phyloP scores from a whole-genome alignment of 2,113 vertebrate species.

The Ageneiosus marmoratus region DNA sequence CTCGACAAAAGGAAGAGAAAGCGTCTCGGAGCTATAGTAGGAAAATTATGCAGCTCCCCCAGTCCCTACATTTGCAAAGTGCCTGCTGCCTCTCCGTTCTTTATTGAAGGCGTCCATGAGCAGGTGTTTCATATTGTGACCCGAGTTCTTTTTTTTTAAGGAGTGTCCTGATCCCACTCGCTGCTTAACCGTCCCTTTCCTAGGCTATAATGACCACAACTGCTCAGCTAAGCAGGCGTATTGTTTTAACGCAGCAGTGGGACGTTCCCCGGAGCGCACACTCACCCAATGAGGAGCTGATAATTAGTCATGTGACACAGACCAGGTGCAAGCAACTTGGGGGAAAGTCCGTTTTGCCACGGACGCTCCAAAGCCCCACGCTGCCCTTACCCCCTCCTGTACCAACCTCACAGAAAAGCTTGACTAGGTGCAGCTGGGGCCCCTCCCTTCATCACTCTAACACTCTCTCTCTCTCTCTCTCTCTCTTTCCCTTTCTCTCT shows the following conservation, averaged over 20 bases:
- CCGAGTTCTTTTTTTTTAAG: constrained; percentile 64
- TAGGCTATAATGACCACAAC: constrained; percentile 47
- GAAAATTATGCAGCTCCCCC: constrained; percentile 41
- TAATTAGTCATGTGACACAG: constrained; percentile 73
- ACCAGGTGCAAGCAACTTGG: constrained; percentile 73
- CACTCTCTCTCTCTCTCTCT: constrained; percentile 33
- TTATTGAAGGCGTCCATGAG: constrained; percentile 66
- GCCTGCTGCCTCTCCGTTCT: constrained; percentile 63
- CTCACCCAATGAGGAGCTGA: constrained; percentile 63
- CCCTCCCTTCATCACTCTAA: constrained; percentile 56
- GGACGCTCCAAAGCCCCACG: constrained; percentile 25
- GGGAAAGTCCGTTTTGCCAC: constrained; percentile 33
- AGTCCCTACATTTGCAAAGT: constrained; percentile 52
- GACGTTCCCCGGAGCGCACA: constrained; percentile 60
- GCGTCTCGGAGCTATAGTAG: constrained; percentile 39
- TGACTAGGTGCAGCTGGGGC: constrained; percentile 68
- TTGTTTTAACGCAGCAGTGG: constrained; percentile 66
- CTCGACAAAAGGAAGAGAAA: constrained; percentile 44
- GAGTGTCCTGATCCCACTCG: constrained; percentile 61
- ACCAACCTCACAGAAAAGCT: constrained; percentile 55
- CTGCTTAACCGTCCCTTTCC: constrained; percentile 57
- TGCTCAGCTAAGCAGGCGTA: constrained; percentile 51
- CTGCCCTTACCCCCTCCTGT: constrained; percentile 30
- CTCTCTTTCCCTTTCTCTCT: constrained; percentile 27
- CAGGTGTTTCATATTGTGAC: constrained; percentile 74